Base-by-base conservation (phyloP, 37 sponge, comb jelly and placozoan species). In the Halisarca cf. caerulea region DNA sequence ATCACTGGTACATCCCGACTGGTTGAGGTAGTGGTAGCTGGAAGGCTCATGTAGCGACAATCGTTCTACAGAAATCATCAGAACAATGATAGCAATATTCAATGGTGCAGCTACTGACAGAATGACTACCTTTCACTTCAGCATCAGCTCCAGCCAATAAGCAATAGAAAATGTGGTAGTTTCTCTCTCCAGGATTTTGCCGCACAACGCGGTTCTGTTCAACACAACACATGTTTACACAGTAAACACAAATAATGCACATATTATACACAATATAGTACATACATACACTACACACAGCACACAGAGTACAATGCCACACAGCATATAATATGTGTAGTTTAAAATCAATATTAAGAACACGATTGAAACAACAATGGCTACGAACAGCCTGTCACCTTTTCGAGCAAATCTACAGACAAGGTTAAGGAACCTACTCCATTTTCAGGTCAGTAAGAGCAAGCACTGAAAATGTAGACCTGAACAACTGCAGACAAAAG, bases 161-260 rank as follows among this genome's bases (percentile, higher is more conserved):
- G 57, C 79, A 78, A 72, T 98, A 98, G 80, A 98, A 98, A 66
- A 98, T 96, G 89, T 98, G 99, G 57, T 82, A 98, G 89, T 98
- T 98, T 27, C 99, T 75, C 84, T 98, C 99, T 58, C 82, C 73
- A 7, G 99, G 96, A 58, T 98, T 98, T 87, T 98, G 99, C 8
- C 96, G 40, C 2, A 97, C 98, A 1, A 94, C 94, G 42, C 98
- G 81, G 81, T 97, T 97, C 94, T 97, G 84, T 8, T 34, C 20
- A 70, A 68, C 44, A 78, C 38, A 54, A 70, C 41, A 40, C 58
- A 44, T 23, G 8, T 18, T 4, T 47, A 47, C 51, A 47, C 11
- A 47, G 39, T 14, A 35, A 66, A 15, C 69, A 66, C 36, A 35
- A 15, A 34, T 9, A n/a, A 34, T 39, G 15, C 8, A 72, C 40